Evolutionary conservation across 2,797 vertebrate genomes (phyloP).

Genomic region (Acanthis flammea): DNA sequence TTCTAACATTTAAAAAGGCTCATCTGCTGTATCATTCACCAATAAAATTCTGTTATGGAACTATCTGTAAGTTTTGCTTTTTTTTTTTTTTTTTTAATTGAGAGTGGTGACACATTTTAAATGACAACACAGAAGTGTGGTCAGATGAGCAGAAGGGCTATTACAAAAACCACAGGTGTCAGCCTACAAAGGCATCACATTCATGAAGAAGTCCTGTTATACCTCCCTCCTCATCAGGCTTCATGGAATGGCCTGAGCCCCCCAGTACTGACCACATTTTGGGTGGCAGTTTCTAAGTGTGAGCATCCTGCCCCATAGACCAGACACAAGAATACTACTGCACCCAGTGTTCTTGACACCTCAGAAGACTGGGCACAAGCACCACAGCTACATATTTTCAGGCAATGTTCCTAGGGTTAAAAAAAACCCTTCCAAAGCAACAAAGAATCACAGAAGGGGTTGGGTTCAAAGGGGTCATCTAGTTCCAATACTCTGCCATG

Average conservation of each 20-base stretch:
- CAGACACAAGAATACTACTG: rapidly evolving
- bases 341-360: rapidly evolving
- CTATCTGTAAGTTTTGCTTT: background rate
- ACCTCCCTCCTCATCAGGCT: background rate
- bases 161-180: rapidly evolving
- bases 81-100: background rate
- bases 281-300: background rate
- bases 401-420: rapidly evolving
- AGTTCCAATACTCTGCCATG: background rate
- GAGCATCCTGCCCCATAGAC: background rate
- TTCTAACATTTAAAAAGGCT: background rate
- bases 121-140: background rate
- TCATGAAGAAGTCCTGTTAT: rapidly evolving
- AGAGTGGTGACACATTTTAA: background rate
- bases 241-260: rapidly evolving
- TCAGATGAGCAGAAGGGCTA: background rate
- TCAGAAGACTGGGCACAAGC: background rate
- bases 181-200: background rate
- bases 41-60: background rate
- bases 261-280: background rate
- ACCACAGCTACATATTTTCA: rapidly evolving
- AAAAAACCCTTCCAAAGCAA: background rate
- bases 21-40: background rate
- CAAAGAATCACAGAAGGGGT: background rate
- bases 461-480: background rate